A percentile compares a stretch with the other conserved stretches of the same genome.
These are phyloP conservation scores for Cheilinus undulatus DNA, from an alignment of 2,113 vertebrate species.

Conservation along the genomic window DNA sequence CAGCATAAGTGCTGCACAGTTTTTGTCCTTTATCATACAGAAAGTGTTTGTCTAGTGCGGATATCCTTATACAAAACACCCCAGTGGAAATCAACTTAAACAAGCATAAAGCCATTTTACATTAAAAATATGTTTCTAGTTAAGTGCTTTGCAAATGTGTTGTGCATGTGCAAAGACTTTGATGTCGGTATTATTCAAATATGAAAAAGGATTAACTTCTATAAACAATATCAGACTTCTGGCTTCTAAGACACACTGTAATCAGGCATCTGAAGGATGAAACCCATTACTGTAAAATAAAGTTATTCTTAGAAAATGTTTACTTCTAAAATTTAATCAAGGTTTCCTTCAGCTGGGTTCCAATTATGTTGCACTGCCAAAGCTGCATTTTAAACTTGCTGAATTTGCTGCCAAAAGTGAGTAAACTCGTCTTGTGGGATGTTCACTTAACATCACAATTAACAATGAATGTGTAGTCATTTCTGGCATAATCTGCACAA, in stretches of 20 bases:
- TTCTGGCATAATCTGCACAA: conserved; percentile 49
- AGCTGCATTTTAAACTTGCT: conserved; percentile 40
- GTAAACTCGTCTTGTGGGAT: conserved; percentile 34
- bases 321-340: conserved; percentile 68
- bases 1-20: conserved; percentile 27
- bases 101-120: conserved; percentile 20
- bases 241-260: conserved; percentile 57
- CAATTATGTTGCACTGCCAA: conserved; percentile 58
- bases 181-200: conserved; percentile 64
- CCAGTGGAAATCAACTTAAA: conserved; percentile 59
- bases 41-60: conserved; percentile 53
- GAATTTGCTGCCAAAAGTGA: conserved; percentile 39
- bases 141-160: conserved; percentile 59
- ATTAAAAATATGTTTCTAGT: conserved; percentile 67
- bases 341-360: conserved; percentile 55
- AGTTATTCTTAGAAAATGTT: conserved; percentile 79
- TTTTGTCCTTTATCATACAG: conserved; percentile 35
- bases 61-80: conserved; percentile 47
- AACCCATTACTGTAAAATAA: conserved; percentile 72
- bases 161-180: conserved; percentile 60
- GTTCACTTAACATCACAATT: conserved; percentile 60
- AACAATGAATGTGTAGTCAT: conserved; percentile 29
- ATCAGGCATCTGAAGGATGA: conserved; percentile 74
- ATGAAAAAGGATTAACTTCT: conserved; percentile 57
- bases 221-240: conserved; percentile 75